phyloP scores from a whole-genome alignment of 1,140 invertebrate species.

The Idris sp. region DNA sequence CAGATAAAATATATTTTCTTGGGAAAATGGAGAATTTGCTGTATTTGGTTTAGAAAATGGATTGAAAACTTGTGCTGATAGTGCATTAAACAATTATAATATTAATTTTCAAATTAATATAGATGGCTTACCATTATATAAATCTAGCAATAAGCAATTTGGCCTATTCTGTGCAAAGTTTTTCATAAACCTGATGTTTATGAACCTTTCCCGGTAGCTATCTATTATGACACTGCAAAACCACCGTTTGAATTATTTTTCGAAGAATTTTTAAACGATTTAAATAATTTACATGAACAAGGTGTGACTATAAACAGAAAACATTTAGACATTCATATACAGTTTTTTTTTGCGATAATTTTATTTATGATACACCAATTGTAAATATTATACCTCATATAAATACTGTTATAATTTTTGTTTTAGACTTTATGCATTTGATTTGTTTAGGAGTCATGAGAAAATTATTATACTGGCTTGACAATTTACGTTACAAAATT shows the following conservation, averaged over 20 bases:
- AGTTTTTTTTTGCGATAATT: too few species aligned
- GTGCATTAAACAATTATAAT: not conserved
- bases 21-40: too few species aligned
- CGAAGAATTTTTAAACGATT: not conserved
- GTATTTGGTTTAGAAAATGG: too few species aligned
- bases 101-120: too few species aligned
- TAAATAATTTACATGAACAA: constrained; percentile 8
- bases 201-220: constrained; percentile 7
- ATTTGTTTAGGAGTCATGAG: constrained; percentile 8
- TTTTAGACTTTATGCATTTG: constrained; percentile 26
- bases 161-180: not conserved
- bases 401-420: constrained; percentile 7
- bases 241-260: constrained; percentile 7
- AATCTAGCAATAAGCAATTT: constrained; percentile 5
- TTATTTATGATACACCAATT: constrained; percentile 23
- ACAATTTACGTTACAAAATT: constrained; percentile 20
- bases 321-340: constrained; percentile 13
- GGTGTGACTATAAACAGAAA: constrained; percentile 14
- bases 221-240: constrained; percentile 1
- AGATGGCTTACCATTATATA: constrained; percentile 10
- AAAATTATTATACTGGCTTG: constrained; percentile 15
- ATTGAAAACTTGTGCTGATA: too few species aligned
- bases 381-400: constrained; percentile 1
- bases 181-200: not conserved
- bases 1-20: not conserved